Conservation (phyloP, 2,888 invertebrate genomes). For the Ophion costatus region DNA sequence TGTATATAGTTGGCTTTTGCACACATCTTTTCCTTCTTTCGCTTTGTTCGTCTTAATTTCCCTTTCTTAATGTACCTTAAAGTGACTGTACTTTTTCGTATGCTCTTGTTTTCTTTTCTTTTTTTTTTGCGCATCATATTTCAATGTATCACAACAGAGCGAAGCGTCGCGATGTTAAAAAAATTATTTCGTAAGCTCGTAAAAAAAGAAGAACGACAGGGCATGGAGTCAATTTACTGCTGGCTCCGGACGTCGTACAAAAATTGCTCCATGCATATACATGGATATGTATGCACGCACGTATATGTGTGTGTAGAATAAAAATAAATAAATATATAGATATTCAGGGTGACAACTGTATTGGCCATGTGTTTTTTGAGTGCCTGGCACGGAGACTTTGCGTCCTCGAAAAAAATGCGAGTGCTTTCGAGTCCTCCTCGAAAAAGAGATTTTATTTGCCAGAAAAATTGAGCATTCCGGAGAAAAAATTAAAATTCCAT, state of each 20-base stretch:
- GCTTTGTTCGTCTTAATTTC: background rate
- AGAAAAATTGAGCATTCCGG: too few relatives aligned
- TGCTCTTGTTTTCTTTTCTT: conserved; percentile 63
- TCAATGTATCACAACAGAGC: conserved; percentile 72
- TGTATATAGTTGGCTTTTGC: conserved; percentile 55
- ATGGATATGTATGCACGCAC: too few relatives aligned
- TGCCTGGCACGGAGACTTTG: too few relatives aligned
- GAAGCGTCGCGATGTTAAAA: conserved; percentile 68
- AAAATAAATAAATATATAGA: background rate
- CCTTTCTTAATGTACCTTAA: conserved; percentile 41
- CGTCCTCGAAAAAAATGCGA: too few relatives aligned
- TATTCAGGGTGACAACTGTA: background rate
- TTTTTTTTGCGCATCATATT: conserved; percentile 67
- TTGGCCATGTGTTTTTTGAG: too few relatives aligned
- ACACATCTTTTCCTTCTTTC: background rate
- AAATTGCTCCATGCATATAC: conserved; percentile 1
- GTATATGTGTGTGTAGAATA: conserved; percentile 7
- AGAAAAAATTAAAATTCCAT: too few relatives aligned
- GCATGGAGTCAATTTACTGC: conserved; percentile 1
- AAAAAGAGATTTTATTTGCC: too few relatives aligned
- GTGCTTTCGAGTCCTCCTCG: too few relatives aligned
- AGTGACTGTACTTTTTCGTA: conserved; percentile 64
- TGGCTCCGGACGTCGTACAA: conserved; percentile 11
- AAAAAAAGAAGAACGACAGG: conserved; percentile 23
- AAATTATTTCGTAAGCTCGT: conserved; percentile 23